Conservation (phyloP, 2,113 vertebrate species). For the Clupea harengus region DNA sequence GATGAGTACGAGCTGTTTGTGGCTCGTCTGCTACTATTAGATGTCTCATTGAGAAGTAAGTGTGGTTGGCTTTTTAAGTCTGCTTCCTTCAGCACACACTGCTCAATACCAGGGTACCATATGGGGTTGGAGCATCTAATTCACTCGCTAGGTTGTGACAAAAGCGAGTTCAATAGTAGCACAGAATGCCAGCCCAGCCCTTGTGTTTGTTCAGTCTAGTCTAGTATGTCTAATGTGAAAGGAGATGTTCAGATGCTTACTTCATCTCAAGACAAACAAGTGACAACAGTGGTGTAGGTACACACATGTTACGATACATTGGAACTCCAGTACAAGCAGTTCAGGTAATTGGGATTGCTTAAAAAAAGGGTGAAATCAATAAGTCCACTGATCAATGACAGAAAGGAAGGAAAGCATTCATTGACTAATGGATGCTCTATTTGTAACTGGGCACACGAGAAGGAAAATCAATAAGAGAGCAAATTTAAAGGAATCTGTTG, state of each 20-base stretch:
- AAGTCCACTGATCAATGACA: background rate
- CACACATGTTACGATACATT: constrained; percentile 7
- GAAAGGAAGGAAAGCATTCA: background rate
- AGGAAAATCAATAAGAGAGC: background rate
- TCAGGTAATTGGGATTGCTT: background rate
- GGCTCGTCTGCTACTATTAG: background rate
- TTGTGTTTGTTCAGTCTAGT: background rate
- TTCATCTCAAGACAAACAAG: background rate
- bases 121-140: background rate
- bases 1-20: background rate
- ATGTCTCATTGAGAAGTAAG: background rate
- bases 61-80: background rate
- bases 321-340: background rate
- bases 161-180: background rate
- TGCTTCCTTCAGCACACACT: background rate
- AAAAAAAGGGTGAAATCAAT: constrained; percentile 18
- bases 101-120: background rate
- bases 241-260: background rate
- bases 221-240: background rate
- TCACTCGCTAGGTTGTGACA: background rate
- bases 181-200: background rate
- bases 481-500: background rate
- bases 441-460: background rate
- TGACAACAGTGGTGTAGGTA: background rate
- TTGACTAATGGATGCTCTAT: background rate